These are phyloP conservation scores for Drosophila grimshawi DNA, from an alignment of 1,140 invertebrate species.

Conservation along the genomic window DNA sequence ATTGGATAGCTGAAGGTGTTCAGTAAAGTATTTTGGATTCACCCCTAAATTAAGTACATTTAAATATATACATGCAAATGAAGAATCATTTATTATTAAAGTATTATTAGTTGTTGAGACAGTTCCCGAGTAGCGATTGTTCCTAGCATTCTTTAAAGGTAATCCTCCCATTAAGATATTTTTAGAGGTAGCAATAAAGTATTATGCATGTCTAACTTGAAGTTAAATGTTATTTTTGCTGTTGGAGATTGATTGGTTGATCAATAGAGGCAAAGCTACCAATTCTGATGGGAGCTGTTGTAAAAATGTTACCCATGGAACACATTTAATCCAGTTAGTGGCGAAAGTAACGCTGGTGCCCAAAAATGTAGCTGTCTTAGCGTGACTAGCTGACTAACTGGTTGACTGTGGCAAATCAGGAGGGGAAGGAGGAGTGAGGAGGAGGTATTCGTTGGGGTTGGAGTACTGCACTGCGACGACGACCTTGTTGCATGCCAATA, in stretches of 20 bases:
- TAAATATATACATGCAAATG: no score
- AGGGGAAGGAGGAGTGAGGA: not conserved
- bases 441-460: not conserved
- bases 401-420: not conserved
- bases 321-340: constrained; percentile 6
- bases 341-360: constrained; percentile 25
- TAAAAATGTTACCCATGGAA: constrained; percentile 5
- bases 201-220: not conserved
- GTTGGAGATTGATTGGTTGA: not conserved
- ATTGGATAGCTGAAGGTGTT: no score
- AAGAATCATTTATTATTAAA: no score
- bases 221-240: not conserved
- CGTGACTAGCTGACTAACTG: constrained; percentile 37
- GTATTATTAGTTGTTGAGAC: no score
- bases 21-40: no score
- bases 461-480: constrained; percentile 28
- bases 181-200: not conserved
- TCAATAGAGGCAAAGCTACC: not conserved
- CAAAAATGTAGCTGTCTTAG: constrained; percentile 7
- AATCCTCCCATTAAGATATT: not conserved
- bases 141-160: no score
- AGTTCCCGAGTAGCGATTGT: no score
- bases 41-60: no score
- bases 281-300: not conserved
- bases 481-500: constrained; percentile 79